Evolutionary conservation across 2,888 invertebrate genomes (phyloP), one percentile per base, ranked within the genome.

Genomic region (Thera britannica): DNA sequence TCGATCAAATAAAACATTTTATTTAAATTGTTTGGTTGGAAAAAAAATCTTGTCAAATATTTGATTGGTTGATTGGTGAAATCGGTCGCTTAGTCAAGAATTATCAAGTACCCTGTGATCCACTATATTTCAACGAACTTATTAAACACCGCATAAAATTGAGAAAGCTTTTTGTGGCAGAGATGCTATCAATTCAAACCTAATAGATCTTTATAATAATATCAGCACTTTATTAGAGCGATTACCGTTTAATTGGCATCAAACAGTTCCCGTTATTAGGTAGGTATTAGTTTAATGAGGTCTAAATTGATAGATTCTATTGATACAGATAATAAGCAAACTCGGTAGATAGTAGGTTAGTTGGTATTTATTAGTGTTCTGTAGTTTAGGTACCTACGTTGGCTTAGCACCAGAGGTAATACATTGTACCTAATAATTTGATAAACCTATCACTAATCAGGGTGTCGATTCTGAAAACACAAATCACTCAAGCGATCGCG

Each of bases 271-370:
- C 76, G 74, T 77, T 80, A 76, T 76, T 72, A 51, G 51, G 23
- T 23, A 79, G 51, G 23, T 23, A 79, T 80, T 72, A 72, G 73
- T 72, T 72, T 80, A 83, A 82, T 81, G 76, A 79, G 79, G 78
- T 79, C 72, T 73, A 78, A 82, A 81, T 79, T 80, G 79, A 79
- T 78, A 78, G 67, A 72, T 72, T 69, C 60, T 61, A 71, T 73
- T 71, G 74, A 76, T 79, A 79, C 66, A 69, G 70, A 75, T 72
- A 74, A 46, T 69, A 34, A 62, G 65, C 73, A 74, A 60, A 57
- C 57, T 57, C 35, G 48, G 9, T 56, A 56, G 57, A 48, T 23
- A 55, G n/a, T 38, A 55, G n/a, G n/a, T 12, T 11, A 12, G 56
- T 56, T 38, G 3, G 12, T 44, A 8, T 9, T 4, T 58, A 58